Evolutionary conservation across 2,113 vertebrate genomes (phyloP).

Genomic region (Saimiri boliviensis): DNA sequence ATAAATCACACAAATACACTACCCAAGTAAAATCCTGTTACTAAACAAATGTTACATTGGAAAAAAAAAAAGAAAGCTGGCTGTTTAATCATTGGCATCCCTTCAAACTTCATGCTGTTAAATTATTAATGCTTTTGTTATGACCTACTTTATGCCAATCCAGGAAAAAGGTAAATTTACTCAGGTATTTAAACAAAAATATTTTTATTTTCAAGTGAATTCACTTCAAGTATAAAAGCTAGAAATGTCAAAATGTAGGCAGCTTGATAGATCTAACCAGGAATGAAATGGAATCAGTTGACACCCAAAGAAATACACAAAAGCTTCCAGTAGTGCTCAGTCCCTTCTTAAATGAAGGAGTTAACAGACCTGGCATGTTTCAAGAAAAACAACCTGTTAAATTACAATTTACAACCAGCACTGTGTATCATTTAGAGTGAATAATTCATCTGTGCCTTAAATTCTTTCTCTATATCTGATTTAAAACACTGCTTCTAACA

Average conservation of each 20-base stretch:
- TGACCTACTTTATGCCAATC: neutral
- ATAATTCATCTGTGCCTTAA: slow-evolving; percentile 67
- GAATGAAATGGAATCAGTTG: neutral
- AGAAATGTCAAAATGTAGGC: neutral
- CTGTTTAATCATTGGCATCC: slow-evolving; percentile 20
- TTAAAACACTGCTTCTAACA: slow-evolving; percentile 50
- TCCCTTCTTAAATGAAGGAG: slow-evolving; percentile 37
- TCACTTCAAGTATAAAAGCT: slow-evolving; percentile 50
- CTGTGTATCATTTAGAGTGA: slow-evolving; percentile 52
- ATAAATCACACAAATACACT: neutral
- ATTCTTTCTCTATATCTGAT: slow-evolving; percentile 62
- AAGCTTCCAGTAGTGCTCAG: neutral
- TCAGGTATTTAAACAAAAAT: neutral
- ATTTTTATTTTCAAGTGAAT: slow-evolving; percentile 27
- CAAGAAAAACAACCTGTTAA: slow-evolving; percentile 64
- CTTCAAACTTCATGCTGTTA: neutral
- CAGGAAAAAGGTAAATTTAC: neutral
- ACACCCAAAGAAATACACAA: neutral
- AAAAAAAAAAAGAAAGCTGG: neutral
- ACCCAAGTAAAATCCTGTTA: neutral
- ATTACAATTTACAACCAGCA: slow-evolving; percentile 65
- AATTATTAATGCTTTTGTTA: slow-evolving; percentile 25
- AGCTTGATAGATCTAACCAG: slow-evolving; percentile 26
- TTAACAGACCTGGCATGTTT: neutral
- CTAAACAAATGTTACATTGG: neutral